Evolutionary conservation across 2,113 vertebrate genomes (phyloP).

Genomic region (Heterotis niloticus): DNA sequence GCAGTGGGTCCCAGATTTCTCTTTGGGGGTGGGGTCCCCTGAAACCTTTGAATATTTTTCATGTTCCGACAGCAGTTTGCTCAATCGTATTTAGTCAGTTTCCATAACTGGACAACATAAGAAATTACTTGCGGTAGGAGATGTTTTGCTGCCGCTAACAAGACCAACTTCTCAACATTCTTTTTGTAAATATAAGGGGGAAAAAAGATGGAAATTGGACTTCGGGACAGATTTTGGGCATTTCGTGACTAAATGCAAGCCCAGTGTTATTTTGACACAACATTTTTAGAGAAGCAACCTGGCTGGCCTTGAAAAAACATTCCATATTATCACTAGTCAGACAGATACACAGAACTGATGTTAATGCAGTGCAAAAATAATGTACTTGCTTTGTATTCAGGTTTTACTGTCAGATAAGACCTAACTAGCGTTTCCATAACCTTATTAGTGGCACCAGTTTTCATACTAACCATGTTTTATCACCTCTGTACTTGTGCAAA

Average conservation of each 20-base stretch:
- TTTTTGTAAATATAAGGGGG: too few relatives aligned
- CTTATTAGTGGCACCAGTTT: not conserved
- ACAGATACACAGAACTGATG: conserved; percentile 41
- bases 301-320: conserved; percentile 44
- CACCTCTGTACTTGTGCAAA: not conserved
- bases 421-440: not conserved
- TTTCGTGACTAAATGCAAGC: too few relatives aligned
- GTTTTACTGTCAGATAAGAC: not conserved
- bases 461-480: not conserved
- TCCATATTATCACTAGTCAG: conserved; percentile 53
- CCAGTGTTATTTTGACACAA: not conserved
- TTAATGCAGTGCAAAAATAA: conserved; percentile 6
- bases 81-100: too few relatives aligned
- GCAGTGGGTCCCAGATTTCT: too few relatives aligned
- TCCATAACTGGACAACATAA: too few relatives aligned
- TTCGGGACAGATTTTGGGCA: not conserved
- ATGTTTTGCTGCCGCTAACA: too few relatives aligned
- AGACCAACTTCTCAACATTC: not conserved
- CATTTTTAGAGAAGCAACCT: conserved; percentile 10
- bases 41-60: too few relatives aligned
- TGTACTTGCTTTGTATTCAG: not conserved
- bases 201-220: not conserved
- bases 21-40: too few relatives aligned
- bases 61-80: too few relatives aligned
- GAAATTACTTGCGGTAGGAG: too few relatives aligned